Base-by-base conservation (phyloP, 2,888 invertebrate genomes). In the Aphrophora alni region DNA sequence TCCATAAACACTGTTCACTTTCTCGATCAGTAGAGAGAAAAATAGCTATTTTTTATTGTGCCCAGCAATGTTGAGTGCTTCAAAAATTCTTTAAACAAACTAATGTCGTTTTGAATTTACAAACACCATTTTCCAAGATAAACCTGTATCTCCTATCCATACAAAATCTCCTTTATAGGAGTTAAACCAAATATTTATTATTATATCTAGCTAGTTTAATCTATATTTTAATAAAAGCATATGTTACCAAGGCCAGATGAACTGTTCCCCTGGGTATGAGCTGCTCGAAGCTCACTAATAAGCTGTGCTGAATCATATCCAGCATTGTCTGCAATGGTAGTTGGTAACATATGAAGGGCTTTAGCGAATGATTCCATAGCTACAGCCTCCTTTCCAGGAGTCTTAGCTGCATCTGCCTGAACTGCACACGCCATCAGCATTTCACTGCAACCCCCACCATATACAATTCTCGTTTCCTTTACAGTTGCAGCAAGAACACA, bases 231-330 rank as follows among this genome's bases (percentile, higher is more conserved):
- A n/a, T n/a, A n/a, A n/a, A n/a, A n/a, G n/a, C n/a, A 33, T 21
- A n/a, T 87, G 91, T 89, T 87, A 95, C 95, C 92, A 17, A 98
- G 90, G 75, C 98, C 98, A 89, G 91, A 91, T 0, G 94, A 93
- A 84, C 88, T 88, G 82, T 95, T 92, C 76, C 96, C 96, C 85
- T 94, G 93, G 59, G 95, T 94, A 88, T 99, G 99, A 10, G 93
- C 92, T 10, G 99, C 98, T 84, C 98, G 90, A 82, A 99, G 91
- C 85, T 97, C 93, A n/a, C 97, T 94, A 80, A 99, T 91, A 83
- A 98, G 91, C 86, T 98, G 97, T 0, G 98, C 97, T 71, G 98
- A 98, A 90, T 99, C 99, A 88, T 96, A 98, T 81, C 99, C 99
- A 81, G 97, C 99, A 89, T 99, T 99, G 89, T 99, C 99, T 51